These are phyloP conservation scores for Hydropsyche tenuis DNA, from an alignment of 1,140 invertebrate species.

Conservation along the genomic window DNA sequence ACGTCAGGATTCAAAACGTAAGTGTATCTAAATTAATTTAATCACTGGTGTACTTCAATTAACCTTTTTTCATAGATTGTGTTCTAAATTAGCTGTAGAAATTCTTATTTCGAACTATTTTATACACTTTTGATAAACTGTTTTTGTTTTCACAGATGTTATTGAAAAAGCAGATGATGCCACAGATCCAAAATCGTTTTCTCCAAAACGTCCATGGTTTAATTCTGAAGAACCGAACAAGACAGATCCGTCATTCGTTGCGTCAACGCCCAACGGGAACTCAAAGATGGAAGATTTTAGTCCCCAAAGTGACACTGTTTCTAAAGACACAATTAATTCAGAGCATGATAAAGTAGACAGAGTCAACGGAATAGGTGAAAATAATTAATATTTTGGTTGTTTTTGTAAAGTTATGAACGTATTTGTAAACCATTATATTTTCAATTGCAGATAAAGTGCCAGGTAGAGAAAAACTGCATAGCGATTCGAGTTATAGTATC, in stretches of 20 bases:
- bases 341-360: not conserved
- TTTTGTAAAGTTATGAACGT: no score
- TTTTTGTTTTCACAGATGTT: not conserved
- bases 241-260: not conserved
- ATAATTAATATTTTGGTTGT: not conserved
- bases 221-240: not conserved
- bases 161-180: not conserved
- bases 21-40: no score
- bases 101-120: no score
- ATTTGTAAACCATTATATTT: constrained; percentile 5
- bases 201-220: no score
- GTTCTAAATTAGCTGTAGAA: no score
- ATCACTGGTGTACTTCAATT: no score
- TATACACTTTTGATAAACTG: no score
- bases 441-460: not conserved
- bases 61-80: no score
- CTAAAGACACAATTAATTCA: not conserved
- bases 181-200: no score
- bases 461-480: constrained; percentile 45
- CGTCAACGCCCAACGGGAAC: not conserved
- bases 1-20: no score
- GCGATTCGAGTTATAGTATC: constrained; percentile 61
- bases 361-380: constrained; percentile 6
- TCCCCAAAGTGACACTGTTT: not conserved
- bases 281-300: no score